phyloP scores from a whole-genome alignment of 2,113 vertebrate species.

The Glaucidium brasilianum region DNA sequence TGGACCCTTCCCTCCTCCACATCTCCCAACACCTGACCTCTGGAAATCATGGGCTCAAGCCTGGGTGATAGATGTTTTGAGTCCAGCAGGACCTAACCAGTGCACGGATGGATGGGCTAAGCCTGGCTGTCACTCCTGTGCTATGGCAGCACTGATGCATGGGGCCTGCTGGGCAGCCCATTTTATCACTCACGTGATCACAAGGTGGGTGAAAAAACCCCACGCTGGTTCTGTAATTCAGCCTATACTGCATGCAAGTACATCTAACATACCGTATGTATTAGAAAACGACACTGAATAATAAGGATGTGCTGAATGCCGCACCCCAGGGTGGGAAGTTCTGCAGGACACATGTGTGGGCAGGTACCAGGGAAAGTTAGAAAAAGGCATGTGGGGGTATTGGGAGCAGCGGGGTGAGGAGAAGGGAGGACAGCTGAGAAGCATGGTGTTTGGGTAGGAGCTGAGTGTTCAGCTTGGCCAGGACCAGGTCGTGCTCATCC shows the following conservation, averaged over 20 bases:
- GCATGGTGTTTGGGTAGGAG: not conserved
- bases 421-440: not conserved
- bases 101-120: not conserved
- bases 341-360: not conserved
- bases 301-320: not conserved
- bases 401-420: not conserved
- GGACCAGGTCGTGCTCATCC: not conserved
- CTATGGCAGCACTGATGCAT: not conserved
- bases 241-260: not conserved
- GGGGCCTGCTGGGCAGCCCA: not conserved
- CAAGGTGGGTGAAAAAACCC: not conserved
- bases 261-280: not conserved
- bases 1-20: rapidly evolving
- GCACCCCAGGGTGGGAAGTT: not conserved
- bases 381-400: not conserved
- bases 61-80: not conserved
- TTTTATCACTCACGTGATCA: not conserved
- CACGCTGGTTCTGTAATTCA: not conserved
- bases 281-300: not conserved
- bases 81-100: not conserved
- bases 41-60: not conserved
- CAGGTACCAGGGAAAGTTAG: not conserved
- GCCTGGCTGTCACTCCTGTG: not conserved
- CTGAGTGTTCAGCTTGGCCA: not conserved
- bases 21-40: not conserved